Percentiles rank a stretch among this genome's conserved stretches.
Evolutionary conservation across 1,140 invertebrate genomes (phyloP).

Genomic region (Cyrtorhinus lividipennis): DNA sequence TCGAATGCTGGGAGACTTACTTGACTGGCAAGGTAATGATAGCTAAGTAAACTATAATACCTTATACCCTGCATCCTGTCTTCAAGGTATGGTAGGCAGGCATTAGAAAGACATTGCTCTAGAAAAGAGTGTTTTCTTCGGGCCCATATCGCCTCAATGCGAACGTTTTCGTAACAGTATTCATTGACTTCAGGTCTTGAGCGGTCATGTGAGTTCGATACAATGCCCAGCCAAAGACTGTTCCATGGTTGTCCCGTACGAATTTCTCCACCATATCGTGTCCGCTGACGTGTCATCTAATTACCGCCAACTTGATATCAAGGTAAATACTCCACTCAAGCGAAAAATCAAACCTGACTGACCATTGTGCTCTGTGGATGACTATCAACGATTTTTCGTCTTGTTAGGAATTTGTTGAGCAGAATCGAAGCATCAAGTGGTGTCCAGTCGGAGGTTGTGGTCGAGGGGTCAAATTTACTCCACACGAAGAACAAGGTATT

Average conservation of each 20-base stretch:
- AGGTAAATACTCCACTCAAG: too few species aligned
- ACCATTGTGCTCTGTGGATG: too few species aligned
- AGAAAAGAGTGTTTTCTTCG: too few species aligned
- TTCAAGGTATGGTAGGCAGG: too few species aligned
- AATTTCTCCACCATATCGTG: conserved; percentile 50
- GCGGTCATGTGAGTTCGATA: conserved; percentile 52
- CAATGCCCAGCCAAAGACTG: conserved; percentile 52
- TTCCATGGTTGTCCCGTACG: conserved; percentile 47
- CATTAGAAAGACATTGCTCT: too few species aligned
- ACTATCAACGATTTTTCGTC: too few species aligned
- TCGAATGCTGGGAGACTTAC: conserved; percentile 50
- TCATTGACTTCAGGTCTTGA: conserved; percentile 37
- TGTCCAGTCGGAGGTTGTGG: conserved; percentile 55
- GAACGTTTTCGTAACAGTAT: too few species aligned
- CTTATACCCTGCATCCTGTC: too few species aligned
- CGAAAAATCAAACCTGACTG: too few species aligned
- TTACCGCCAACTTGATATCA: conserved; percentile 58
- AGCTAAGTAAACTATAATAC: too few species aligned
- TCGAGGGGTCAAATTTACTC: conserved; percentile 40
- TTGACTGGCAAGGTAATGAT: conserved; percentile 41
- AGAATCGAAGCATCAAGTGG: conserved; percentile 58
- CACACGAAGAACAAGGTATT: not conserved
- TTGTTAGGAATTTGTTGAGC: conserved; percentile 52
- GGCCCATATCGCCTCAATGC: too few species aligned
- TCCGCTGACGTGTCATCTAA: conserved; percentile 39